Conservation (phyloP, 2,888 invertebrate species). For the Megalurothrips usitatus region DNA sequence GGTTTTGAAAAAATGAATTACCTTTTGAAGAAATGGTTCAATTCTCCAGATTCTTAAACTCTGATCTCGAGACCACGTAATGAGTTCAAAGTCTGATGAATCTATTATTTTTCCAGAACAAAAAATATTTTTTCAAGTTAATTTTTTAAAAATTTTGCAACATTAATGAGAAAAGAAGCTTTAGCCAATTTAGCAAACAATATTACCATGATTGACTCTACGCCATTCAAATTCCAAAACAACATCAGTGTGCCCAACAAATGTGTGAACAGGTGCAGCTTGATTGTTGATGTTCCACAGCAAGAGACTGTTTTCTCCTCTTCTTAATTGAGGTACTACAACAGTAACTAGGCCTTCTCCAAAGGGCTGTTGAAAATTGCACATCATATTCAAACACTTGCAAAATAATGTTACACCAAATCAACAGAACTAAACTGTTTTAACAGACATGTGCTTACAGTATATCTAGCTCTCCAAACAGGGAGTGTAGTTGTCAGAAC, state of each 20-base stretch:
- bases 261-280: slow-evolving; percentile 76
- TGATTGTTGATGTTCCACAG: slow-evolving; percentile 71
- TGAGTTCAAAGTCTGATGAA: slow-evolving; percentile 70
- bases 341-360: slow-evolving; percentile 88
- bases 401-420: neutral
- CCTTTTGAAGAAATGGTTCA: slow-evolving; percentile 75
- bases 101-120: slow-evolving; percentile 42
- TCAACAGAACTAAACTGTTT: slow-evolving; percentile 1
- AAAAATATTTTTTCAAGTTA: slow-evolving; percentile 12
- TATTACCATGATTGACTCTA: slow-evolving; percentile 51
- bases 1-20: slow-evolving; percentile 38
- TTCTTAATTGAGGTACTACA: slow-evolving; percentile 82
- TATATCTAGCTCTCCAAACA: slow-evolving; percentile 90
- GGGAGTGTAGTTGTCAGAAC: slow-evolving; percentile 79
- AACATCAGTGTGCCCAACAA: slow-evolving; percentile 91
- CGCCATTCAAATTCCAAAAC: slow-evolving; percentile 95
- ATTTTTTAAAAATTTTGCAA: neutral
- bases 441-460: slow-evolving; percentile 49
- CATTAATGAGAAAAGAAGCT: slow-evolving; percentile 20
- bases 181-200: too few species aligned
- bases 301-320: slow-evolving; percentile 78
- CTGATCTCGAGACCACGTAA: slow-evolving; percentile 95
- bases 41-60: slow-evolving; percentile 86
- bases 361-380: slow-evolving; percentile 59
- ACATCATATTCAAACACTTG: slow-evolving; percentile 21